These are phyloP conservation scores for Platichthys stellatus DNA, from an alignment of 2,113 vertebrate species.

Conservation along the genomic window DNA sequence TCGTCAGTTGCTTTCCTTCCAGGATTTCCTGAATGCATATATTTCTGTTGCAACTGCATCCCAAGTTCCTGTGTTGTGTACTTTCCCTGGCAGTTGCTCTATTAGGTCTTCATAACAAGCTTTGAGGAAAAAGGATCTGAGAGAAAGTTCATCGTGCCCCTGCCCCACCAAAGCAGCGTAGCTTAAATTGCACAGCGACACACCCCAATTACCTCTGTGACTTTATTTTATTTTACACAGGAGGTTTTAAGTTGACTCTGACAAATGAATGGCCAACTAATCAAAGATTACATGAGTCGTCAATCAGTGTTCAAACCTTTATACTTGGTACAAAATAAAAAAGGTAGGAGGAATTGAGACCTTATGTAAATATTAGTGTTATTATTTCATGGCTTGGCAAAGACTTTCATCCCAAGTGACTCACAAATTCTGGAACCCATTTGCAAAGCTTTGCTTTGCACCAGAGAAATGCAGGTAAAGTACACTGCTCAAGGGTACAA, in stretches of 20 bases:
- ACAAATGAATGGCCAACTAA: constrained; percentile 43
- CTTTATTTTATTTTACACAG: constrained; percentile 69
- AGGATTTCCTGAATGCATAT: constrained; percentile 78
- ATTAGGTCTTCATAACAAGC: constrained; percentile 39
- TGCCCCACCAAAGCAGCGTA: constrained; percentile 38
- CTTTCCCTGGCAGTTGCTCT: constrained; percentile 61
- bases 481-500: constrained; percentile 77
- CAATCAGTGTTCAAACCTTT: constrained; percentile 26
- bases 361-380: constrained; percentile 79
- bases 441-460: constrained; percentile 64
- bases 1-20: constrained; percentile 74
- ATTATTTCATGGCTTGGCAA: constrained; percentile 73
- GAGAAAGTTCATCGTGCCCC: constrained; percentile 52
- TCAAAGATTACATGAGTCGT: constrained; percentile 32
- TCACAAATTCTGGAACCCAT: constrained; percentile 70
- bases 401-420: constrained; percentile 74
- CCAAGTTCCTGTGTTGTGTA: constrained; percentile 48
- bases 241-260: constrained; percentile 17
- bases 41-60: constrained; percentile 45
- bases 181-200: constrained; percentile 48
- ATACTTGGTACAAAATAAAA: constrained; percentile 42
- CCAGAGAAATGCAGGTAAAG: constrained; percentile 71
- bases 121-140: constrained; percentile 53
- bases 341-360: constrained; percentile 46
- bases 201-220: constrained; percentile 59